Conservation (phyloP, 2,113 vertebrate species). For the Dromas ardeola region DNA sequence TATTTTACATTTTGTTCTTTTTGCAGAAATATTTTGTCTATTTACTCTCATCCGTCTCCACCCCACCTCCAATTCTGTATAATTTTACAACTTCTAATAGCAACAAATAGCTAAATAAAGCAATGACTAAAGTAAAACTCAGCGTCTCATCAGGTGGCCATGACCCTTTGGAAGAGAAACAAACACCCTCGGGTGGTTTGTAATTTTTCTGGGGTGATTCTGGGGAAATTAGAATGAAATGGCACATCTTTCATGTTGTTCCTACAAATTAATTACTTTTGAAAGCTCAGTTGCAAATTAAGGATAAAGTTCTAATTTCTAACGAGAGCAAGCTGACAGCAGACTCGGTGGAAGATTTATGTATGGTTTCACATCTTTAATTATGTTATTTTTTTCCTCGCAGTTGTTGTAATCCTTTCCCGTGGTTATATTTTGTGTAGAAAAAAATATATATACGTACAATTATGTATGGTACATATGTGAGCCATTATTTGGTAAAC, state of each 20-base stretch:
- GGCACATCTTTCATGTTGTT: accelerated
- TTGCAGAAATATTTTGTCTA: background rate
- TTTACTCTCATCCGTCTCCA: background rate
- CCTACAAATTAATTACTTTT: background rate
- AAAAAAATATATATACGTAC: accelerated
- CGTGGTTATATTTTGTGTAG: too few species aligned
- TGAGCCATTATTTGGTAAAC: background rate
- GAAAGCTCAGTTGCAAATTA: background rate
- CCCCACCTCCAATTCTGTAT: background rate
- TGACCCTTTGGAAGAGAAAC: background rate
- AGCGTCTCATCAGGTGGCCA: accelerated
- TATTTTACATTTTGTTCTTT: background rate
- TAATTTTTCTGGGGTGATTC: too few species aligned
- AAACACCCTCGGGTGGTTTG: background rate
- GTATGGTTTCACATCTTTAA: background rate
- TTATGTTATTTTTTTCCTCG: background rate
- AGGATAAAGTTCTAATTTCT: background rate
- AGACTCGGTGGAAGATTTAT: background rate
- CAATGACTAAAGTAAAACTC: background rate
- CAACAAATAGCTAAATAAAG: background rate
- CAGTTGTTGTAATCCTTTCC: background rate
- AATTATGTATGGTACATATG: accelerated
- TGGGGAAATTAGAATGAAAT: background rate
- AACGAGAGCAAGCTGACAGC: background rate
- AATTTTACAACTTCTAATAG: background rate